Percentiles rank a stretch among this genome's conserved stretches.
These are phyloP conservation scores for rat (Rattus norvegicus) DNA, from an alignment of 2,113 vertebrate species.

Conservation along the genomic window GRCr8 NC_086029.1:92934501-92935000, in stretches of 20 bases:
- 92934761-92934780: not conserved
- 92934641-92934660: conserved; percentile 5
- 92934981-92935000: not conserved
- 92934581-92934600: not conserved
- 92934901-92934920: not conserved
- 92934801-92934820: not conserved
- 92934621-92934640: not conserved
- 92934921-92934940: not conserved
- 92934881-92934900: not conserved
- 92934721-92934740: not conserved
- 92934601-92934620: not conserved
- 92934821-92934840: not conserved
- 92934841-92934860: not conserved
- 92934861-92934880: not conserved
- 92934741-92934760: not conserved
- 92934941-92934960: not conserved
- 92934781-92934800: not conserved
- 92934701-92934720: not conserved
- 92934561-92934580: not conserved
- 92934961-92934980: not conserved
- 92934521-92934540: not conserved
- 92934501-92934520: not conserved
- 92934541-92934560: not conserved
- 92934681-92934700: not conserved
- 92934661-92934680: not conserved